Conservation (phyloP, 2,888 invertebrate genomes). For the Drosophila sordidula region DNA sequence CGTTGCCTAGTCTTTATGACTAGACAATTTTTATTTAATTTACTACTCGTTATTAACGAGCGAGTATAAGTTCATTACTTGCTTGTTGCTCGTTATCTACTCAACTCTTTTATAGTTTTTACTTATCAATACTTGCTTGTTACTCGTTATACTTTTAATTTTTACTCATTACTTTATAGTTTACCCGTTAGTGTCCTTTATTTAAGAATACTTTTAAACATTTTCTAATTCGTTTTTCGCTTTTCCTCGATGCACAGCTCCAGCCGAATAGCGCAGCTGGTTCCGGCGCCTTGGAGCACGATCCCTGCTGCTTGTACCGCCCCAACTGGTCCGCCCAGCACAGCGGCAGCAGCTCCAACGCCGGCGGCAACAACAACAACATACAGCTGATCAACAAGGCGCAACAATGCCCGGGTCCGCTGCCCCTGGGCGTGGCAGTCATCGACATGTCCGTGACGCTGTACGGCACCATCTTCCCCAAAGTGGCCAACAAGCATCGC, state of each 20-base stretch:
- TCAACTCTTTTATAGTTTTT: neutral
- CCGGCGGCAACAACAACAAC: constrained; percentile 34
- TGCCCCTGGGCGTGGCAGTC: constrained; percentile 97
- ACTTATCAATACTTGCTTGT: neutral
- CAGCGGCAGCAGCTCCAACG: constrained; percentile 12
- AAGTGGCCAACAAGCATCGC: constrained; percentile 97
- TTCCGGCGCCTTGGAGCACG: constrained; percentile 98
- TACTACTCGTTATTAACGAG: no score
- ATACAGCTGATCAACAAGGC: constrained; percentile 83
- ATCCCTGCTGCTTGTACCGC: constrained; percentile 95
- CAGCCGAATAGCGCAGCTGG: constrained; percentile 98
- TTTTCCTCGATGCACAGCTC: constrained; percentile 87
- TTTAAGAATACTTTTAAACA: neutral
- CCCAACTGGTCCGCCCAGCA: constrained; percentile 82
- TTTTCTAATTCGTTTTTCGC: constrained; percentile 8
- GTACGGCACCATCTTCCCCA: constrained; percentile 97
- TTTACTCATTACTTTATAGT: no score
- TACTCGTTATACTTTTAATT: neutral
- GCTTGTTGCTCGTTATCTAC: neutral
- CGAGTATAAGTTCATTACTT: no score
- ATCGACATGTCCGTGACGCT: constrained; percentile 97
- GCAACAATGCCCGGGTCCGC: constrained; percentile 88
- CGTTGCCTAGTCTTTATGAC: no score
- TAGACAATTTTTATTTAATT: no score
- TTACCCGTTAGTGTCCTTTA: constrained; percentile 6